Base-by-base conservation (phyloP, 2,113 vertebrate species). In the Hassar affinis region DNA sequence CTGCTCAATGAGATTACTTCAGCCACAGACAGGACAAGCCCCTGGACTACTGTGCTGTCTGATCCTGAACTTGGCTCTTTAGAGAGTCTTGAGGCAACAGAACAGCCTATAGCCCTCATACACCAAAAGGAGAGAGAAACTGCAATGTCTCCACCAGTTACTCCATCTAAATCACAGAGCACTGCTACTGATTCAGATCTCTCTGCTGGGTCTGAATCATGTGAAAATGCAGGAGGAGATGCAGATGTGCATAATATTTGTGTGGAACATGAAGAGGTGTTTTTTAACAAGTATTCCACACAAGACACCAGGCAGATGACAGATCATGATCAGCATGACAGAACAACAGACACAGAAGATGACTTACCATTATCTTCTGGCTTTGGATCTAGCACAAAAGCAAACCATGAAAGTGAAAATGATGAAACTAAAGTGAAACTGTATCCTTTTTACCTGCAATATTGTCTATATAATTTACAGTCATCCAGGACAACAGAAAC, bases 11-110 rank as follows among this genome's bases (percentile, higher is more conserved):
- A 99, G 80, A 85, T 98, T 45, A 97, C 95, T 0, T 94, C 94
- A 0, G 0, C 94, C 61, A 98, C 96, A 0, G 97, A 97, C 85
- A 95, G 87, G 92, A 99, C 95, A 20, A 99, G 96, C 62, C 96
- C 97, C 20, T 98, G 97, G 98, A 98, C 97, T 88, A 98, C 97
- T 80, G 77, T 96, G 35, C 0, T 95, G 17, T 98, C 97, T 2
- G 97, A 97, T 56, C 87, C 52, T 2, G 95, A 92, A 84, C 77
- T 92, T 15, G 87, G 82, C 57, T 89, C 92, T 69, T 89, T 90
- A 47, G 92, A 91, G 82, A 82, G 84, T 81, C 51, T 87, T 47
- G 88, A 85, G 66, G 52, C 25, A 38, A 76, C 33, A 42, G 85
- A 83, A 11, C 35, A 78, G 57, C 64, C 72, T 20, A 20, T 12